phyloP scores from a whole-genome alignment of 2,797 vertebrate species.

The Triplophysa yarkandensis region DNA sequence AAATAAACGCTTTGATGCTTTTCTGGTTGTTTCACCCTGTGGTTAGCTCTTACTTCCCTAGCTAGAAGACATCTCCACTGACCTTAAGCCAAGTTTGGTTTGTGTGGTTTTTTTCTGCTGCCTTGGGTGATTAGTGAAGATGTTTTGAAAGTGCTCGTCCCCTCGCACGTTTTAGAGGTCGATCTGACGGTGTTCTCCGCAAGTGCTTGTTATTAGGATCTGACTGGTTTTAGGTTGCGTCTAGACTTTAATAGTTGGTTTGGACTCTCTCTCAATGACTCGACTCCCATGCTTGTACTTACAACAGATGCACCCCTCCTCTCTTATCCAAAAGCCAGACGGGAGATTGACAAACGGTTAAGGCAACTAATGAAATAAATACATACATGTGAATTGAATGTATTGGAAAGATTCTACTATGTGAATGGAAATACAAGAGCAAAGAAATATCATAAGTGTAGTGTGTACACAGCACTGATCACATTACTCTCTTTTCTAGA shows the following conservation, averaged over 20 bases:
- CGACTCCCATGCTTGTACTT: slow-evolving; percentile 66
- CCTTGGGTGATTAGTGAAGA: slow-evolving; percentile 49
- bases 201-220: slow-evolving; percentile 79
- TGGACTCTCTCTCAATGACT: slow-evolving; percentile 73
- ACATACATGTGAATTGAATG: slow-evolving; percentile 67
- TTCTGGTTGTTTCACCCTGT: neutral
- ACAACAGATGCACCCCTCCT: slow-evolving; percentile 64
- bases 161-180: slow-evolving; percentile 30
- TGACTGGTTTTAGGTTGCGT: slow-evolving; percentile 94
- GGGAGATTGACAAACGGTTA: slow-evolving; percentile 70
- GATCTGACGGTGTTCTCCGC: slow-evolving; percentile 50
- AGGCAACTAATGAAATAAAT: slow-evolving; percentile 71
- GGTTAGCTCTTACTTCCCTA: slow-evolving; percentile 31
- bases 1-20: neutral
- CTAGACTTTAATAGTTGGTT: slow-evolving; percentile 98
- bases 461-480: slow-evolving; percentile 48
- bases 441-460: slow-evolving; percentile 61
- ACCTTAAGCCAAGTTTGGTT: slow-evolving; percentile 47
- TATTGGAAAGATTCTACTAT: slow-evolving; percentile 66
- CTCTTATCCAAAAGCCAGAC: slow-evolving; percentile 70
- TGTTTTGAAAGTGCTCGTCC: slow-evolving; percentile 41
- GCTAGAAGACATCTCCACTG: slow-evolving; percentile 33
- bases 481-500: neutral
- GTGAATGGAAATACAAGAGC: slow-evolving; percentile 64
- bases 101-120: slow-evolving; percentile 76